Evolutionary conservation across 1,140 invertebrate species (phyloP).

Genomic region (Probaryconus sp.): DNA sequence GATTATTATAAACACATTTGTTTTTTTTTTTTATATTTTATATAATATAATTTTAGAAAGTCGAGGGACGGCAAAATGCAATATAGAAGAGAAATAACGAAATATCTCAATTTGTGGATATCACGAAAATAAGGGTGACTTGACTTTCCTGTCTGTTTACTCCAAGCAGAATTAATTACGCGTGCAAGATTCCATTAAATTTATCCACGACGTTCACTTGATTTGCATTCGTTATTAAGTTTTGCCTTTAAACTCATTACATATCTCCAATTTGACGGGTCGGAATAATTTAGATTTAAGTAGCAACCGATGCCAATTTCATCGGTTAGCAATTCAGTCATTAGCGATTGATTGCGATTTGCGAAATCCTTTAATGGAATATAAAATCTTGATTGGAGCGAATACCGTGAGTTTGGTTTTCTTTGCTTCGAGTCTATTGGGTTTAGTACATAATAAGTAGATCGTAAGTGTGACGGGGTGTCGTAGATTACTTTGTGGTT

Average conservation of each 20-base stretch:
- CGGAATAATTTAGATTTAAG: neutral
- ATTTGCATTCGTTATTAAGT: constrained; percentile 77
- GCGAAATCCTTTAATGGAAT: neutral
- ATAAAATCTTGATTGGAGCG: neutral
- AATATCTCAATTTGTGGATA: constrained; percentile 63
- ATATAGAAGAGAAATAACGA: constrained; percentile 1
- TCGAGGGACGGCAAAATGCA: no score
- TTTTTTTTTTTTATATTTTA: no score
- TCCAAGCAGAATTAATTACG: constrained; percentile 71
- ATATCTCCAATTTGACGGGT: no score
- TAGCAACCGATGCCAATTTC: neutral
- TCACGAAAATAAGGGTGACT: constrained; percentile 22
- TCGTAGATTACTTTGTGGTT: constrained; percentile 72
- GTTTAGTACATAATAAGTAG: constrained; percentile 65
- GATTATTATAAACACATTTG: no score
- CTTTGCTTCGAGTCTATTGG: constrained; percentile 26
- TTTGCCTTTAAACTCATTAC: constrained; percentile 57
- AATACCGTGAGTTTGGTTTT: constrained; percentile 18
- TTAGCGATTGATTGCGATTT: neutral
- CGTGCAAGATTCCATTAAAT: constrained; percentile 76
- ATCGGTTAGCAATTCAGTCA: neutral
- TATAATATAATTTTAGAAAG: no score
- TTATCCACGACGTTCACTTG: constrained; percentile 74
- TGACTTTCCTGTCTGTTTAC: constrained; percentile 61
- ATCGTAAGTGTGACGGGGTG: constrained; percentile 66